These are phyloP conservation scores for Trissonchulus sp. DNA, from an alignment of 2,888 invertebrate genomes.

Conservation along the genomic window DNA sequence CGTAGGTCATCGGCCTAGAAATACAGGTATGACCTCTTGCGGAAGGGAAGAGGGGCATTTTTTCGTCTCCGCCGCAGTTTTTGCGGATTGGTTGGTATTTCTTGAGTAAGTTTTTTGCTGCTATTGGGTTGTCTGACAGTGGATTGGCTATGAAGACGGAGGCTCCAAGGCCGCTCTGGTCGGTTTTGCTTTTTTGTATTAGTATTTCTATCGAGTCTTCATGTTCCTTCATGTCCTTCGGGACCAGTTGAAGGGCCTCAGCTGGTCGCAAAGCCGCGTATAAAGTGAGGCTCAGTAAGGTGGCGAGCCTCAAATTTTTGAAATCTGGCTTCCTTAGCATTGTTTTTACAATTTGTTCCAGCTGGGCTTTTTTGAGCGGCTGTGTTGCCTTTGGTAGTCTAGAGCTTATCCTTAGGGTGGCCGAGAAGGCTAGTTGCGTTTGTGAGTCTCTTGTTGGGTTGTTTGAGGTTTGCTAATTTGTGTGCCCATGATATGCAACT, in stretches of 20 bases:
- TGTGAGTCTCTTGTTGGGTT: background rate
- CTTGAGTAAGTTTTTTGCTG: background rate
- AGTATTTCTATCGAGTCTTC: background rate
- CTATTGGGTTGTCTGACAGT: background rate
- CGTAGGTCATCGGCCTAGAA: background rate
- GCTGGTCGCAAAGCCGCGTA: background rate
- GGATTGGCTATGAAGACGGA: background rate
- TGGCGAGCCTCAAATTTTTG: background rate
- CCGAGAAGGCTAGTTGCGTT: background rate
- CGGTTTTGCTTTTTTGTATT: background rate
- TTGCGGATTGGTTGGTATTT: background rate
- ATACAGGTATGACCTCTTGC: background rate
- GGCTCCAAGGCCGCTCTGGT: background rate
- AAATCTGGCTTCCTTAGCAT: background rate
- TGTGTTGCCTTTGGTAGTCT: background rate
- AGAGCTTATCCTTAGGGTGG: background rate
- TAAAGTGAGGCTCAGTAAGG: background rate
- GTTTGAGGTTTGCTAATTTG: background rate
- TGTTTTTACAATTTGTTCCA: background rate
- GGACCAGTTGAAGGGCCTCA: slow-evolving; percentile 1
- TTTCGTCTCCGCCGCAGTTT: background rate
- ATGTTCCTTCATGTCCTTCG: background rate
- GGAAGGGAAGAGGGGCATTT: background rate
- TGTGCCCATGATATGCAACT: background rate
- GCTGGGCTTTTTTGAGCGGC: background rate